A percentile compares a stretch with the other conserved stretches of the same genome.
These are phyloP conservation scores for Aplodontia rufa DNA, from an alignment of 2,113 vertebrate species.

Conservation along the genomic window DNA sequence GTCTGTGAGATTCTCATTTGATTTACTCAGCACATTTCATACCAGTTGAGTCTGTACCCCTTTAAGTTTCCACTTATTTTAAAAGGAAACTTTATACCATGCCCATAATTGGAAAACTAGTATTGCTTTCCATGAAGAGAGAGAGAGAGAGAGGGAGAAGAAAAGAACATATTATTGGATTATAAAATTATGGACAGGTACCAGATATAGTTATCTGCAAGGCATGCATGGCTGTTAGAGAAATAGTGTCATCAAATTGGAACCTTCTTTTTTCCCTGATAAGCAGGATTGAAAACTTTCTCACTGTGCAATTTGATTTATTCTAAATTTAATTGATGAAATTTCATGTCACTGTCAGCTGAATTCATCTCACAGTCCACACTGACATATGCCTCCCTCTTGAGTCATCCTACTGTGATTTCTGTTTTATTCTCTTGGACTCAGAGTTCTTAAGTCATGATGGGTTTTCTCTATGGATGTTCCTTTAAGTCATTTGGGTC, in stretches of 20 bases:
- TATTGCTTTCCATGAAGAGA: background rate
- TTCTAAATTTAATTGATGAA: background rate
- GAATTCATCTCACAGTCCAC: background rate
- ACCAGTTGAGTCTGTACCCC: background rate
- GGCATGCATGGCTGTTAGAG: background rate
- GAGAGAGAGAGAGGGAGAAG: background rate
- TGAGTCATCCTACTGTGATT: background rate
- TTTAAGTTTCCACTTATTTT: background rate
- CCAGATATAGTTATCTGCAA: background rate
- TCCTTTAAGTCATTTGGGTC: background rate
- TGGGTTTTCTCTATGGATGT: background rate
- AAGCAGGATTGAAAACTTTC: background rate
- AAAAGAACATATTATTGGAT: background rate
- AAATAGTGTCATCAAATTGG: background rate
- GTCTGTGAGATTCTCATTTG: background rate
- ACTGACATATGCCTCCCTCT: background rate
- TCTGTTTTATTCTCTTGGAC: background rate
- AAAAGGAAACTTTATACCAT: background rate
- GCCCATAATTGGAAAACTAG: background rate
- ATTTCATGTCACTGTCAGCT: background rate
- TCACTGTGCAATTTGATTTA: background rate
- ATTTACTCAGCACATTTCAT: background rate
- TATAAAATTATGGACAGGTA: background rate
- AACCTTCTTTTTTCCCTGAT: background rate
- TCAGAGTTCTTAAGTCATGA: background rate